Conservation (phyloP, 1,140 invertebrate species). For the Caerostris extrusa region DNA sequence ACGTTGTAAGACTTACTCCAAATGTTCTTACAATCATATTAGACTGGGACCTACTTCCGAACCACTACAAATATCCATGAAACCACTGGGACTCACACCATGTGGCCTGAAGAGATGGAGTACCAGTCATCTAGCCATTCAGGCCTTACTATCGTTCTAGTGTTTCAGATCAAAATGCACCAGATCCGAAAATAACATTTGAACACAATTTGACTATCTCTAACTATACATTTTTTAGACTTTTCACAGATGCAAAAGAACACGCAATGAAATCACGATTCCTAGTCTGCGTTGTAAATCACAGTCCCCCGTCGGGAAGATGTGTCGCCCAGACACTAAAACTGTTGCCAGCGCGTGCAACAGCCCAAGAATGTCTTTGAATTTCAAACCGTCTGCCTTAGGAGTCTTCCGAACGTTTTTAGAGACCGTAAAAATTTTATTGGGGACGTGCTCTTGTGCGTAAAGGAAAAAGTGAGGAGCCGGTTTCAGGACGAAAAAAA, state of each 20-base stretch:
- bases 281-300: neutral
- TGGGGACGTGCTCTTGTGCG: neutral
- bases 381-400: slow-evolving; percentile 8
- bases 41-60: too few species aligned
- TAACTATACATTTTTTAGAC: neutral
- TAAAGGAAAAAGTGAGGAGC: neutral
- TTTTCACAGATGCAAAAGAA: neutral
- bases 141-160: too few species aligned
- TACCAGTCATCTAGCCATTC: too few species aligned
- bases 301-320: neutral
- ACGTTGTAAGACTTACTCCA: too few species aligned
- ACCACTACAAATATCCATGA: too few species aligned
- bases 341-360: slow-evolving; percentile 24
- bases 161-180: too few species aligned
- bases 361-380: neutral
- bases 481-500: neutral
- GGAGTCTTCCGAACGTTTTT: neutral
- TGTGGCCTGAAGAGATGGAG: too few species aligned
- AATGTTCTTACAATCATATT: too few species aligned
- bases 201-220: too few species aligned
- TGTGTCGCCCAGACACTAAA: neutral
- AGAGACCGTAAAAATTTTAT: slow-evolving; percentile 9
- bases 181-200: too few species aligned
- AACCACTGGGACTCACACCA: too few species aligned
- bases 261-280: too few species aligned